Conservation (phyloP, 2,888 invertebrate species). For the Amblyteles armatorius region DNA sequence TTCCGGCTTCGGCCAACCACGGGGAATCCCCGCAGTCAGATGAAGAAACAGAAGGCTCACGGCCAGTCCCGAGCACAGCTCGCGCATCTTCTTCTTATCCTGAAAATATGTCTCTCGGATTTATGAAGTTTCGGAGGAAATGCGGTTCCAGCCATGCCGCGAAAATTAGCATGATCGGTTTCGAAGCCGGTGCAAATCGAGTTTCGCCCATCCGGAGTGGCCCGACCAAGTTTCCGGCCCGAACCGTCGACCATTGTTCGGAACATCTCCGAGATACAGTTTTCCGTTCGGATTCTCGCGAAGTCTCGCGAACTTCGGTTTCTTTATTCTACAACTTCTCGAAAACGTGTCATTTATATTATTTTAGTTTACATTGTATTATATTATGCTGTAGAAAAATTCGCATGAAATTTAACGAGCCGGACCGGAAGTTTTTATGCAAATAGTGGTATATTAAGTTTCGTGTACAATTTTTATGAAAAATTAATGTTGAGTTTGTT, state of each 20-base stretch:
- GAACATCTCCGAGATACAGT: not conserved
- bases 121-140: not conserved
- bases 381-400: no score
- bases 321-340: not conserved
- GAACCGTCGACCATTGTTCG: no score
- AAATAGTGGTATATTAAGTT: no score
- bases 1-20: not conserved
- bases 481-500: no score
- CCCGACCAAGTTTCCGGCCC: no score
- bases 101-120: constrained; percentile 7
- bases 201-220: not conserved
- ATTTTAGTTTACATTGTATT: no score
- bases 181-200: not conserved
- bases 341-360: not conserved
- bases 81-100: constrained; percentile 47
- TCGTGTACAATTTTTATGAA: no score
- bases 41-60: constrained; percentile 50
- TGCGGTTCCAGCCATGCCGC: not conserved
- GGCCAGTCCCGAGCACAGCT: constrained; percentile 20
- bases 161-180: constrained; percentile 29
- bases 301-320: not conserved
- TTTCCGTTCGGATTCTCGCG: not conserved
- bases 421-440: no score
- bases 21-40: constrained; percentile 33
- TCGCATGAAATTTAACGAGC: no score